Base-by-base conservation (phyloP, 2,888 invertebrate genomes). In the Clunio marinus region DNA sequence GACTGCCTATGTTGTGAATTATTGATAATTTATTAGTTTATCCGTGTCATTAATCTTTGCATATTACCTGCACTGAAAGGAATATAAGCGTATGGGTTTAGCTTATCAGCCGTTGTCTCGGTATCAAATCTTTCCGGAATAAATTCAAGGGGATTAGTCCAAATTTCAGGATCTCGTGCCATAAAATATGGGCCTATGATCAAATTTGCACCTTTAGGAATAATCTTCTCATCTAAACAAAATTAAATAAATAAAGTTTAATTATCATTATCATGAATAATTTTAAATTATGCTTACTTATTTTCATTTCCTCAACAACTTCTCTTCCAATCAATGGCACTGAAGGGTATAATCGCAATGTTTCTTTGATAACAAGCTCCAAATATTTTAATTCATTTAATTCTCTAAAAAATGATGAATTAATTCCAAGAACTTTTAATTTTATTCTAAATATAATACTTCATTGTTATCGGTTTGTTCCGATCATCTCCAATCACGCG, bases 331-430 rank as follows among this genome's bases (percentile, higher is more conserved):
- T 69, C 46, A 78, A 65, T 1, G 79, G 79, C 10, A 78, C 79
- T 1, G 78, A 75, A 1, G 79, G 79, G 69, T 71, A 79, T 71
- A 79, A 46, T 41, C 79, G 73, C 15, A 79, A 67, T 1, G 78
- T 76, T 71, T 79, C 79, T 72, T 79, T 79, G 32, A 77, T 74
- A 63, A 77, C 77, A 57, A 77, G 70, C 28, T 79, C 78, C 3
- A 78, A 73, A 70, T 78, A 79, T 68, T 75, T 74, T 15, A 79
- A 71, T 13, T 74, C 72, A 65, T 76, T 78, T 1, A 79, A 72
- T 55, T 74, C 71, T 25, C 76, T 76, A 68, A 74, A 4, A 32
- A 32, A 32, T 32, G 10, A 32, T 17, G n/a, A n/a, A 45, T 8
- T n/a, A 17, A 8, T 17, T 45, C 45, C 58, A 2, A 7, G 13